Evolutionary conservation across 2,797 vertebrate species (phyloP), one percentile per base, ranked within the genome.

Genomic region (Bradypodion ventrale): DNA sequence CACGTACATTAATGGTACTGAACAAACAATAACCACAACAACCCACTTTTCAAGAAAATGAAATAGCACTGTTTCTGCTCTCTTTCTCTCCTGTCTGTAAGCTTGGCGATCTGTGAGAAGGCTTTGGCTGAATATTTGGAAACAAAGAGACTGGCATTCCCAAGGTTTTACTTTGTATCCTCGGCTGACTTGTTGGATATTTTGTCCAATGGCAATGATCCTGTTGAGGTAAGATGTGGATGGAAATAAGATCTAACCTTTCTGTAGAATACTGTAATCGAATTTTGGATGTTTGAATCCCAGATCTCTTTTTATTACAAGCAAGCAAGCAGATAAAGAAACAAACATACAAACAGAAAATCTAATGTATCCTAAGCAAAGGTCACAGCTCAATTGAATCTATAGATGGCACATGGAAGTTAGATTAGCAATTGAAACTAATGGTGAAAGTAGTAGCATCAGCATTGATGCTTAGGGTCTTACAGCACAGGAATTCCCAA

Each of bases 101-200:
- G 95, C 23, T 4, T 96, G 94, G 93, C 87, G 0, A 4, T 94
- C 80, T 96, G 96, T 0, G 96, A 96, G 66, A 96, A 96, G 88
- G 95, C 95, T 12, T 63, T 96, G 92, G 95, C 95, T 0, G 95
- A 96, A 37, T 95, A 96, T 69, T 63, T 96, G 0, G 96, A 96
- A 92, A 96, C 94, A 0, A 96, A 96, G 23, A 86, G 95, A 1
- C 42, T 96, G 90, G 92, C 95, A 15, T 96, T 96, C 69, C 96
- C 96, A 0, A 88, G 96, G 1, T 96, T 96, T 92, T 96, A 96
- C 80, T 96, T 96, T 0, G 90, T 96, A 5, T 96, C 96, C n/a
- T 94, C 96, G 4, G 96, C 95, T 0, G 96, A 96, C 80, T 91
- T 96, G 81, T 92, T 96, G 40, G 95, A 96, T 81, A 96, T 96